Conservation (phyloP, 2,113 vertebrate species). For the Anhinga anhinga region DNA sequence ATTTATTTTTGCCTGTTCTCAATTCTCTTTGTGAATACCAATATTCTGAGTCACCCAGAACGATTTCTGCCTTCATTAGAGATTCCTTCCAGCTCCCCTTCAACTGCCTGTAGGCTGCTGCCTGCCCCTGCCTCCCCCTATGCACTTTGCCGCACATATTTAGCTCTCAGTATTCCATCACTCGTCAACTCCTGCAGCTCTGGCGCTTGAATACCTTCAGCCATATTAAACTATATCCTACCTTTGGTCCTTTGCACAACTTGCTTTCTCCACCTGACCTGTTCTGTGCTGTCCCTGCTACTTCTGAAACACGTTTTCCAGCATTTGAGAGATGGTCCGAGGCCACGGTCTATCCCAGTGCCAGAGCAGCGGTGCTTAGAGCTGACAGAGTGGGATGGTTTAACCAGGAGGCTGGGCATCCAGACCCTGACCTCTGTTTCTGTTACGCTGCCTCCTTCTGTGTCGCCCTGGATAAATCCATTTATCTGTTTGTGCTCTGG, state of each 20-base stretch:
- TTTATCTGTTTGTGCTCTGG: neutral
- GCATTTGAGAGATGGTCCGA: neutral
- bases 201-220: neutral
- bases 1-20: slow-evolving; percentile 61
- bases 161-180: neutral
- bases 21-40: slow-evolving; percentile 52
- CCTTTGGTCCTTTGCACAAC: neutral
- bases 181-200: neutral
- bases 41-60: slow-evolving; percentile 54
- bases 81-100: slow-evolving; percentile 39
- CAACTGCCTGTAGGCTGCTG: slow-evolving; percentile 28
- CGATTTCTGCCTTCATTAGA: slow-evolving; percentile 44
- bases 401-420: neutral
- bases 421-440: neutral
- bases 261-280: neutral
- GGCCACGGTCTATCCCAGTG: neutral
- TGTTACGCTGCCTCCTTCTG: neutral
- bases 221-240: neutral
- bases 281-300: neutral
- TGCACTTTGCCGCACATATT: slow-evolving; percentile 9
- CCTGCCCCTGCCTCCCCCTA: slow-evolving; percentile 55
- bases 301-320: neutral
- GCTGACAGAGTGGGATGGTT: neutral
- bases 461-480: neutral
- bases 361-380: neutral